A percentile compares a stretch with the other conserved stretches of the same genome.
Conservation (phyloP, 2,797 vertebrate species). For the Clarias pachynema region DNA sequence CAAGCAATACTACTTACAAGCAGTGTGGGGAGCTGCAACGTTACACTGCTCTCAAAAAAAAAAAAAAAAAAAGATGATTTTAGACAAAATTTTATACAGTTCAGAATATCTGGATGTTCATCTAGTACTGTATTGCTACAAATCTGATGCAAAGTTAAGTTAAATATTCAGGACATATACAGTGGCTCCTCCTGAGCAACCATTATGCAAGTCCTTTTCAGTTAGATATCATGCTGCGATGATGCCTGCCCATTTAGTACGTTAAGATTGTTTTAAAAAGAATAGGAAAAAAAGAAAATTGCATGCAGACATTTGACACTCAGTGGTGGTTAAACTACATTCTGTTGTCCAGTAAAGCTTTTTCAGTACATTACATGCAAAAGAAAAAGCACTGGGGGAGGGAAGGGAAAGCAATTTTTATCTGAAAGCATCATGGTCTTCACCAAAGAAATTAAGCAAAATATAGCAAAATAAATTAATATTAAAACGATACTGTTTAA, state of each 20-base stretch:
- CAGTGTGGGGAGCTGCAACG: constrained; percentile 49
- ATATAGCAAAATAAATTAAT: background rate
- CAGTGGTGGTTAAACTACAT: constrained; percentile 36
- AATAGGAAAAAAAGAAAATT: constrained; percentile 9
- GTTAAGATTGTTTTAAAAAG: constrained; percentile 47
- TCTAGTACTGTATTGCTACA: background rate
- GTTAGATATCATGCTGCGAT: constrained; percentile 19
- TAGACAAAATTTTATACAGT: background rate
- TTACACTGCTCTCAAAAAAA: constrained; percentile 20
- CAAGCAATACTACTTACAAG: constrained; percentile 36
- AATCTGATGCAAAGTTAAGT: constrained; percentile 8
- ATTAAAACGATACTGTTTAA: background rate
- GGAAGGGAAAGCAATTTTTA: constrained; percentile 36
- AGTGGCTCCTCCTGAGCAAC: constrained; percentile 12
- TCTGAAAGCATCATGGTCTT: constrained; percentile 31
- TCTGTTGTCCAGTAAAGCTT: constrained; percentile 35
- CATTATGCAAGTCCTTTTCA: constrained; percentile 36
- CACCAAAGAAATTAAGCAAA: background rate
- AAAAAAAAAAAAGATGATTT: background rate
- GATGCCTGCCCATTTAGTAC: constrained; percentile 31
- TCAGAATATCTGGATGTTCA: background rate
- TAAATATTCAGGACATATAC: background rate
- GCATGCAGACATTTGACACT: constrained; percentile 29
- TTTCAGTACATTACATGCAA: constrained; percentile 37
- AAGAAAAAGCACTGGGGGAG: background rate